These are phyloP conservation scores for Clunio marinus DNA, from an alignment of 2,888 invertebrate genomes.

Conservation along the genomic window DNA sequence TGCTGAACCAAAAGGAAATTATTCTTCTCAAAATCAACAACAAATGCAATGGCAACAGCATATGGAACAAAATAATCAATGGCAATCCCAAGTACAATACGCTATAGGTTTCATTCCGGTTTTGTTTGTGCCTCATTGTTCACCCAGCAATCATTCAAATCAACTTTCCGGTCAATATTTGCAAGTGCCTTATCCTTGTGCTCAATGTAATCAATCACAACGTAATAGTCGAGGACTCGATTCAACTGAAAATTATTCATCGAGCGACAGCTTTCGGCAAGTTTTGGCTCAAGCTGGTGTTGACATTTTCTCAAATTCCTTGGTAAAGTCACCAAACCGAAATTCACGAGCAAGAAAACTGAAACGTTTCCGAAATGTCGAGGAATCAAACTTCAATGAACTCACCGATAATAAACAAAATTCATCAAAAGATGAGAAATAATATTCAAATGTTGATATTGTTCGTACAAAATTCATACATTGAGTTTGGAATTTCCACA, in stretches of 20 bases:
- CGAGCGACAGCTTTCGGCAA: conserved; percentile 43
- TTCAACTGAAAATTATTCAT: conserved; percentile 16
- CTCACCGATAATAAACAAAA: background rate
- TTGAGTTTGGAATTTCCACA: background rate
- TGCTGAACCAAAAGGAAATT: conserved; percentile 55
- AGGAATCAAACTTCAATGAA: background rate
- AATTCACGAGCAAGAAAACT: conserved; percentile 12
- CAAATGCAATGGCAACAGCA: conserved; percentile 46
- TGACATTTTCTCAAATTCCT: conserved; percentile 41
- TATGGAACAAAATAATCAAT: conserved; percentile 45
- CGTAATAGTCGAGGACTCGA: conserved; percentile 31
- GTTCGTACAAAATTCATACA: no score
- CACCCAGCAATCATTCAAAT: conserved; percentile 49
- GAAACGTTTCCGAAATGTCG: background rate
- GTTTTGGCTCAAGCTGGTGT: conserved; percentile 43
- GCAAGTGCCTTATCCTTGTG: conserved; percentile 60
- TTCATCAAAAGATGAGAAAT: background rate
- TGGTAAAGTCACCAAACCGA: conserved; percentile 43
- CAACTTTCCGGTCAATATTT: conserved; percentile 56
- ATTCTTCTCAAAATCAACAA: conserved; percentile 48
- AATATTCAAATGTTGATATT: conserved; percentile 15
- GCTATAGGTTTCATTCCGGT: conserved; percentile 67
- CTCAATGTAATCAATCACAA: conserved; percentile 54
- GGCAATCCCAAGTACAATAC: conserved; percentile 49
- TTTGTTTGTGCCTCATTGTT: conserved; percentile 65